Evolutionary conservation across 2,113 vertebrate species (phyloP).

Genomic region (Rhagologus leucostigma): DNA sequence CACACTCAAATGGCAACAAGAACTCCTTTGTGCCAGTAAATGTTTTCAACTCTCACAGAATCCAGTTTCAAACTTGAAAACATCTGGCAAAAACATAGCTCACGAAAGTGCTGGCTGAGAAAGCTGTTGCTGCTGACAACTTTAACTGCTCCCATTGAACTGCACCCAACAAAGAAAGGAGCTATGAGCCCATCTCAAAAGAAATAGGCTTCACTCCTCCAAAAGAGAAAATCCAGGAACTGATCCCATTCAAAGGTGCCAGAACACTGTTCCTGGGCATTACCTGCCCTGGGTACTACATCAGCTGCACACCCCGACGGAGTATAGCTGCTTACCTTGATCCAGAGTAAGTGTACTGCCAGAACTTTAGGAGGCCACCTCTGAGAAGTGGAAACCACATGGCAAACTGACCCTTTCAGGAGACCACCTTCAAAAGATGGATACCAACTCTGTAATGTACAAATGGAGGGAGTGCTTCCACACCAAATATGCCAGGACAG

Average conservation of each 20-base stretch:
- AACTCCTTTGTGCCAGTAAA: neutral
- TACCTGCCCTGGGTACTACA: neutral
- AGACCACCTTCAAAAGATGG: neutral
- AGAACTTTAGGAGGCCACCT: neutral
- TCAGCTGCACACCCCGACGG: neutral
- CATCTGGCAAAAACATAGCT: accelerated
- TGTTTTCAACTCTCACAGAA: neutral
- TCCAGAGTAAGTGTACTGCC: neutral
- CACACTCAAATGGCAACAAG: neutral
- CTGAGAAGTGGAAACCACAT: too few relatives aligned
- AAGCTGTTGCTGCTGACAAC: neutral
- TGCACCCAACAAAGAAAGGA: neutral
- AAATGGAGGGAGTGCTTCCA: neutral
- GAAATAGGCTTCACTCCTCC: neutral
- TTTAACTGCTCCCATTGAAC: neutral
- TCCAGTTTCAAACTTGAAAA: neutral
- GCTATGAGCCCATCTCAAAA: neutral
- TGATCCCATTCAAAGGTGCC: neutral
- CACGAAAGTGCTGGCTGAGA: neutral
- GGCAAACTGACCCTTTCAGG: neutral
- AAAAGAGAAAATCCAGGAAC: accelerated
- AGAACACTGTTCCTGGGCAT: neutral
- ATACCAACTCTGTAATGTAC: neutral
- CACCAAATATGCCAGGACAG: neutral
- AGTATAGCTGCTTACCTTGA: neutral